Conservation (phyloP, 2,888 invertebrate species). For the Torymus auratus region DNA sequence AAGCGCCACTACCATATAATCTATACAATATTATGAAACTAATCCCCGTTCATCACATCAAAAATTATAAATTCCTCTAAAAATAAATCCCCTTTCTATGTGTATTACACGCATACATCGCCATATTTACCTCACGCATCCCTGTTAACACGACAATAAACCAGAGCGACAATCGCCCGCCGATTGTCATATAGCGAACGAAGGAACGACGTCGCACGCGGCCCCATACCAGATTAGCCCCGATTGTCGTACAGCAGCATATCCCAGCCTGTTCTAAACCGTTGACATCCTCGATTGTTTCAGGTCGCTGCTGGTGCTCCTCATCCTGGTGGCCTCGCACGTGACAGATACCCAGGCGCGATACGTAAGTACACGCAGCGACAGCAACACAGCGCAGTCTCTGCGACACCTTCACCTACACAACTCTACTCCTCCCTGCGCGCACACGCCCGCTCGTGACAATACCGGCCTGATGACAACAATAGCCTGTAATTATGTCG, state of each 20-base stretch:
- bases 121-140: too few species aligned
- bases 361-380: constrained; percentile 79
- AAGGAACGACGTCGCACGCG: neutral
- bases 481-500: constrained; percentile 51
- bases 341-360: constrained; percentile 79
- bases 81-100: too few species aligned
- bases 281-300: constrained; percentile 71
- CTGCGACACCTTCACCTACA: neutral
- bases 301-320: constrained; percentile 82
- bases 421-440: too few species aligned
- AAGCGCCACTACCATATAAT: too few species aligned
- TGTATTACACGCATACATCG: too few species aligned
- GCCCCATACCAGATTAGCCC: constrained; percentile 14
- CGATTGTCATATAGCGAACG: too few species aligned
- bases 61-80: too few species aligned
- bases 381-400: neutral
- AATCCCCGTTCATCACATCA: too few species aligned
- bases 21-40: too few species aligned
- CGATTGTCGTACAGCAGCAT: constrained; percentile 19
- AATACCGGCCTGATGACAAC: constrained; percentile 31
- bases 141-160: too few species aligned
- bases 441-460: neutral
- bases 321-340: constrained; percentile 79
- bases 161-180: too few species aligned
- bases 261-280: constrained; percentile 6